Percentiles rank a stretch among this genome's conserved stretches.
These are phyloP conservation scores for Alosa sapidissima DNA, from an alignment of 2,797 vertebrate species.

Conservation along the genomic window DNA sequence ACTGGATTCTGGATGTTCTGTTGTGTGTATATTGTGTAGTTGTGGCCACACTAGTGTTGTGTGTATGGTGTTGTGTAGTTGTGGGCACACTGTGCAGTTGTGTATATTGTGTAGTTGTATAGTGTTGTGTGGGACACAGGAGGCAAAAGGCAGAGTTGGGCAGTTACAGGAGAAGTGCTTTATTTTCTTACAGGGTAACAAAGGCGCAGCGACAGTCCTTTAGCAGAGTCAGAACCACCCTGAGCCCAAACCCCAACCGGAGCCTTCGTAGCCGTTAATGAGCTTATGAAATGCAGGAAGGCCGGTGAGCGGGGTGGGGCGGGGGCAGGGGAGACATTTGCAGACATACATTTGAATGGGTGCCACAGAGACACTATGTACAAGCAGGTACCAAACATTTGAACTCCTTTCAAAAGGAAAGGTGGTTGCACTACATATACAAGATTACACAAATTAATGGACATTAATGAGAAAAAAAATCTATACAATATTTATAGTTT, in stretches of 20 bases:
- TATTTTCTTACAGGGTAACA: conserved; percentile 91
- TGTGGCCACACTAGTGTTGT: no score
- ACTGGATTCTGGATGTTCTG: no score
- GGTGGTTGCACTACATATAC: conserved; percentile 95
- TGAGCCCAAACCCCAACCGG: conserved; percentile 57
- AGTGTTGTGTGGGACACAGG: no score
- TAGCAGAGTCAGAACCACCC: conserved; percentile 78
- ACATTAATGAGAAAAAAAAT: conserved; percentile 55
- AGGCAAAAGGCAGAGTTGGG: background rate
- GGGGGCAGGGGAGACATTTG: conserved; percentile 82
- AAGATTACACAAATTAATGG: conserved; percentile 85
- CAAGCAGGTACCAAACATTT: conserved; percentile 87
- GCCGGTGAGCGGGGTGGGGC: conserved; percentile 50
- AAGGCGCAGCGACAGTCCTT: conserved; percentile 99
- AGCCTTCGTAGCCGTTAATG: conserved; percentile 81
- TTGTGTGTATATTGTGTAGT: no score
- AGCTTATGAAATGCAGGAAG: conserved; percentile 84
- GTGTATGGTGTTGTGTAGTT: no score
- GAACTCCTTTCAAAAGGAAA: conserved; percentile 92
- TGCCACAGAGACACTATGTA: conserved; percentile 83
- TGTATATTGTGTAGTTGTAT: no score
- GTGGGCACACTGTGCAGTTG: no score
- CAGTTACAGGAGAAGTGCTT: conserved; percentile 91
- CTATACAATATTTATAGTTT: conserved; percentile 83
- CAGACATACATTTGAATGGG: conserved; percentile 84